phyloP scores from a whole-genome alignment of 2,797 vertebrate species.

The Sebastes reedi region DNA sequence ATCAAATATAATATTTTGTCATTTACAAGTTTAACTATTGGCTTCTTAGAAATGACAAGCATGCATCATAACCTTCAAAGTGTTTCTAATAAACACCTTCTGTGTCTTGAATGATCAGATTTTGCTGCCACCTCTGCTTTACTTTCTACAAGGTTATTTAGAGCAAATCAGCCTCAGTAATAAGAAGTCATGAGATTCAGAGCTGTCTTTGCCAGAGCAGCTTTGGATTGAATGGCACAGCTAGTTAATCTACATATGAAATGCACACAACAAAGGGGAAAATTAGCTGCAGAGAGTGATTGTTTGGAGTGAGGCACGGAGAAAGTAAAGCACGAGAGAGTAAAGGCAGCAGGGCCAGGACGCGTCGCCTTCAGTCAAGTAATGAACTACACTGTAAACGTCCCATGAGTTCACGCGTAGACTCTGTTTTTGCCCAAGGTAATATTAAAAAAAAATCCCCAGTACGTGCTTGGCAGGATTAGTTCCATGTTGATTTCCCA shows the following conservation, averaged over 20 bases:
- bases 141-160: conserved; percentile 40
- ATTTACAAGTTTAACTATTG: not conserved
- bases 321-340: conserved; percentile 44
- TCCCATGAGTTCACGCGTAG: conserved; percentile 13
- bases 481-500: conserved; percentile 28
- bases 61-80: not conserved
- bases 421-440: conserved; percentile 16
- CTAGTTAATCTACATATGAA: conserved; percentile 72
- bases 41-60: not conserved
- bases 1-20: not conserved
- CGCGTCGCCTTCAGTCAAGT: conserved; percentile 20
- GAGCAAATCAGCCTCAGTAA: conserved; percentile 26
- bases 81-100: conserved; percentile 20
- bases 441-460: not conserved
- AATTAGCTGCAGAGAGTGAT: conserved; percentile 60
- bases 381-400: conserved; percentile 23
- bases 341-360: conserved; percentile 18
- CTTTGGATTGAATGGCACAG: conserved; percentile 56
- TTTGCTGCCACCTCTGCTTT: not conserved
- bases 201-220: conserved; percentile 36
- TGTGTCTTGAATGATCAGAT: not conserved
- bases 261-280: conserved; percentile 58
- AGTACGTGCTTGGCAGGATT: not conserved
- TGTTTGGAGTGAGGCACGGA: conserved; percentile 48
- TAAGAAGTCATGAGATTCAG: conserved; percentile 60